phyloP scores from a whole-genome alignment of 1,140 invertebrate species.

The Phymastichus coffea region DNA sequence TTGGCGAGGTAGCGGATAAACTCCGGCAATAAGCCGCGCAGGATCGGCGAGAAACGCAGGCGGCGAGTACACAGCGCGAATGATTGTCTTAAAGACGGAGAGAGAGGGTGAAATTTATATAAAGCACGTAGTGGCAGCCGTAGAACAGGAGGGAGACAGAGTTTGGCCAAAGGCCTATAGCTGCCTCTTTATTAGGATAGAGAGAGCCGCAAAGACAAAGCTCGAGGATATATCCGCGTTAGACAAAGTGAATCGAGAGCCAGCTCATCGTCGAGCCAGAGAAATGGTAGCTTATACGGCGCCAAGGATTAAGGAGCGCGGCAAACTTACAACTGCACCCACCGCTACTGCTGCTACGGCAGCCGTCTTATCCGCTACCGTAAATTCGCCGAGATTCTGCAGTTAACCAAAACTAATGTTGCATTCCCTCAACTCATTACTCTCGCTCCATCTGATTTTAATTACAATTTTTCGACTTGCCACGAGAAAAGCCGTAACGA shows the following conservation, averaged over 20 bases:
- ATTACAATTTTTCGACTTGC: no score
- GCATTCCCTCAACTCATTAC: constrained; percentile 13
- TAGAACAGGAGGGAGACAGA: no score
- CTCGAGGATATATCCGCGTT: background rate
- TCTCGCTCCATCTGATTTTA: background rate
- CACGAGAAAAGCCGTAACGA: no score
- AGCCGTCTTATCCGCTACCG: constrained; percentile 34
- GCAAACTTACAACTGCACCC: constrained; percentile 32
- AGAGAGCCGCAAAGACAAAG: constrained; percentile 4
- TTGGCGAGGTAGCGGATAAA: no score
- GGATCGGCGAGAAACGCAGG: background rate
- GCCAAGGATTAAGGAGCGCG: constrained; percentile 35
- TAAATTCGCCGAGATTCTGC: constrained; percentile 38
- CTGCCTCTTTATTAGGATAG: constrained; percentile 24
- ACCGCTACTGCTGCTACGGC: no score
- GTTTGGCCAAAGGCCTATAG: constrained; percentile 9
- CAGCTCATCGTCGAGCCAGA: background rate
- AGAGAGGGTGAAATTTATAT: no score
- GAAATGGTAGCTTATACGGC: constrained; percentile 23
- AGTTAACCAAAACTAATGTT: constrained; percentile 36
- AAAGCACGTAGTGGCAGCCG: no score
- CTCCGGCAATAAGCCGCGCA: no score
- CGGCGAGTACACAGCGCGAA: background rate
- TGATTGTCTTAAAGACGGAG: constrained; percentile 2
- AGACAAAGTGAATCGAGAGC: constrained; percentile 15